Evolutionary conservation across 2,888 invertebrate species (phyloP), one percentile per base, ranked within the genome.

Genomic region (Piscicola geometra): DNA sequence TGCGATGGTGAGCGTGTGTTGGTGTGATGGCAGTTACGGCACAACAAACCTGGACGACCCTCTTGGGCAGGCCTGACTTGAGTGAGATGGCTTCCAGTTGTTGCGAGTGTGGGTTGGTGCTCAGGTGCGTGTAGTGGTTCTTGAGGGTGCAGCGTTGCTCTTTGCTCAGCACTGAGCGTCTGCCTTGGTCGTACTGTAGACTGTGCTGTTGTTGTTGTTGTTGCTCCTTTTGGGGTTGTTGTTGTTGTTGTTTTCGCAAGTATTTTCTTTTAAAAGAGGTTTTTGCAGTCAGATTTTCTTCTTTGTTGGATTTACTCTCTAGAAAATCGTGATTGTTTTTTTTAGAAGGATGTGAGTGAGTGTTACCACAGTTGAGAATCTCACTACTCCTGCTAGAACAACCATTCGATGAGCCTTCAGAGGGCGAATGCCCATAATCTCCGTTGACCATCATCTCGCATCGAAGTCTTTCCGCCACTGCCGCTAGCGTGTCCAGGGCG

Each of bases 401-500:
- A n/a, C n/a, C n/a, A n/a, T n/a, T n/a, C n/a, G n/a, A n/a, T n/a
- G n/a, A n/a, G n/a, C n/a, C n/a, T n/a, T n/a, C n/a, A n/a, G n/a
- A n/a, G n/a, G n/a, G n/a, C n/a, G n/a, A n/a, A n/a, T n/a, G n/a
- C n/a, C n/a, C n/a, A n/a, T n/a, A n/a, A n/a, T n/a, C n/a, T n/a
- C n/a, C n/a, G 36, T 74, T 76, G 60, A 70, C 32, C 73, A 76
- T 41, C 77, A 75, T 75, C 75, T 76, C 76, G 74, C 69, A 56
- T 66, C 70, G 69, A 71, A 75, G 72, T 75, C 36, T 76, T 64
- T 72, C 76, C 1, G 76, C 76, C 21, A 76, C 76, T 1, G 71
- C 76, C 2, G 76, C 76, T 47, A 76, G 71, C 21, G 76, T 71
- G 33, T 71, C 76, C 25, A 76, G 71, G 25, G 60, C 69, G 12